Evolutionary conservation across 2,113 vertebrate species (phyloP).

Genomic region (Alces alces): DNA sequence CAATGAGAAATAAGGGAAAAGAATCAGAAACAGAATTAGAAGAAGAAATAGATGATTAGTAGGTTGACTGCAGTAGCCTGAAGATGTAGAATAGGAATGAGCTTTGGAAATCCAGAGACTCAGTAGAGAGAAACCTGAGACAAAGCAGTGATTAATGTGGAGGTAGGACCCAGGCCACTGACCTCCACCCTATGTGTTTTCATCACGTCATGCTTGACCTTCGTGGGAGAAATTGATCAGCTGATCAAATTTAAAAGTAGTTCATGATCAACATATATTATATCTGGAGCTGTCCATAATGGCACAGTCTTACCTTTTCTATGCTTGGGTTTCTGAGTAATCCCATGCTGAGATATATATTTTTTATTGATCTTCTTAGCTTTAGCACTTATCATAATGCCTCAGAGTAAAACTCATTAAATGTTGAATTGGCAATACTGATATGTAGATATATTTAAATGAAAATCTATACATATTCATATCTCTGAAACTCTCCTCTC

Average conservation of each 20-base stretch:
- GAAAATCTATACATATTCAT: neutral
- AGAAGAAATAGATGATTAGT: neutral
- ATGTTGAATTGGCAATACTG: neutral
- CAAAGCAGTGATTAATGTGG: neutral
- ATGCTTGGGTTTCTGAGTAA: neutral
- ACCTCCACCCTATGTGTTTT: neutral
- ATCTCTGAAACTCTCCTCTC: neutral
- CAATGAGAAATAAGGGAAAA: constrained; percentile 38
- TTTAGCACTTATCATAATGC: neutral
- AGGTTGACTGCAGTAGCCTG: neutral
- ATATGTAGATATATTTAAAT: neutral
- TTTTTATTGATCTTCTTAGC: neutral
- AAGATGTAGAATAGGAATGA: neutral
- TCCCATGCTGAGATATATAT: neutral
- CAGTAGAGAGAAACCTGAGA: neutral
- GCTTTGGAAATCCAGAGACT: neutral
- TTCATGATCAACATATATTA: neutral
- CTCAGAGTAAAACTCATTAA: neutral
- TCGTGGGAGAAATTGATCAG: accelerated
- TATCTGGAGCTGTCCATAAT: neutral
- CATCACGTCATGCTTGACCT: neutral
- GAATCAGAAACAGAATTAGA: neutral
- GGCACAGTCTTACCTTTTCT: neutral
- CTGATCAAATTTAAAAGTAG: neutral
- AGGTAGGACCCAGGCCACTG: neutral